These are phyloP conservation scores for Drosophila nigricruria DNA, from an alignment of 2,888 invertebrate genomes.

Conservation along the genomic window DNA sequence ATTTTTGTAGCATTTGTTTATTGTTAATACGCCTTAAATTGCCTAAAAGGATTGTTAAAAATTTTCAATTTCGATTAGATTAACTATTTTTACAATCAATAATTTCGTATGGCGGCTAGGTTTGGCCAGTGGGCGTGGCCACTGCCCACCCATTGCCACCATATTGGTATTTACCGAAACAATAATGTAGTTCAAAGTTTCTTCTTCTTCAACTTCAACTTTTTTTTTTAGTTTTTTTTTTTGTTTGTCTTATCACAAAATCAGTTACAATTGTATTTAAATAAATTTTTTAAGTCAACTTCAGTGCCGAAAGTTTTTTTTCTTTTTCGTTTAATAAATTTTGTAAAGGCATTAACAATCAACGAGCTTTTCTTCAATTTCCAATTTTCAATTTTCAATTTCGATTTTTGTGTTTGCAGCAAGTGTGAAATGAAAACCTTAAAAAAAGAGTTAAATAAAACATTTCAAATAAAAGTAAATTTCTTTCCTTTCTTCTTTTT, in stretches of 20 bases:
- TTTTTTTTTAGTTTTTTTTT: conserved; percentile 50
- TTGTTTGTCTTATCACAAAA: conserved; percentile 85
- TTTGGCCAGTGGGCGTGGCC: conserved; percentile 30
- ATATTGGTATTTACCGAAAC: conserved; percentile 81
- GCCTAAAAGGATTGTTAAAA: conserved; percentile 76
- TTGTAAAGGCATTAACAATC: conserved; percentile 84
- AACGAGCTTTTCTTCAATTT: conserved; percentile 67
- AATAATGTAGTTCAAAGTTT: conserved; percentile 69
- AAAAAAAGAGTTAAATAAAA: conserved; percentile 41
- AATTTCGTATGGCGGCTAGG: conserved; percentile 76
- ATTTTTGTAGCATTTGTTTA: conserved; percentile 75
- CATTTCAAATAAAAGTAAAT: conserved; percentile 25
- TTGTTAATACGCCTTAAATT: conserved; percentile 85
- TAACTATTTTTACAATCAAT: conserved; percentile 81
- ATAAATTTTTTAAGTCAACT: conserved; percentile 65
- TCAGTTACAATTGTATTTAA: conserved; percentile 85
- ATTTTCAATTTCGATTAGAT: conserved; percentile 54
- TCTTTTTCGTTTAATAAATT: conserved; percentile 68
- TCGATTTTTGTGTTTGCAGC: conserved; percentile 62
- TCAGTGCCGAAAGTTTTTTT: conserved; percentile 61
- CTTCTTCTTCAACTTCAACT: conserved; percentile 71
- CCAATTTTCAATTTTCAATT: conserved; percentile 51
- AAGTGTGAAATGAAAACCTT: conserved; percentile 41
- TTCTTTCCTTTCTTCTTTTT: background rate
- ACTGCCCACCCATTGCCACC: conserved; percentile 28